Conservation (phyloP, 2,888 invertebrate genomes). For the Drosophila testacea region DNA sequence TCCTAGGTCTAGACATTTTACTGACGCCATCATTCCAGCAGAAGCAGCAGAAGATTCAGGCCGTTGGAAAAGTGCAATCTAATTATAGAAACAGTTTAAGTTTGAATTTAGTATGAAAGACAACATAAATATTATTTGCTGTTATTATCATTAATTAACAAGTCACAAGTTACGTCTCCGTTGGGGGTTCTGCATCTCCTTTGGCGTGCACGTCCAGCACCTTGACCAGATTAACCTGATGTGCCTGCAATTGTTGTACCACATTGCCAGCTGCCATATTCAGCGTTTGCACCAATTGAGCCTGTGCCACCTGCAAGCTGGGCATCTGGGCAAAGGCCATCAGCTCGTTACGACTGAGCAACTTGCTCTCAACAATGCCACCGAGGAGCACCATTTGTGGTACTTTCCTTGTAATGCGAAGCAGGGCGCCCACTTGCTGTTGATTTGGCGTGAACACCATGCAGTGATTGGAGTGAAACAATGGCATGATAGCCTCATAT, state of each 20-base stretch:
- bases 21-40: conserved; percentile 82
- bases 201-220: conserved; percentile 88
- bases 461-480: conserved; percentile 88
- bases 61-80: conserved; percentile 76
- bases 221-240: conserved; percentile 89
- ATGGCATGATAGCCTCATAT: conserved; percentile 88
- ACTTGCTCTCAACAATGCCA: conserved; percentile 90
- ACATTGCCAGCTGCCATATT: conserved; percentile 88
- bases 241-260: conserved; percentile 89
- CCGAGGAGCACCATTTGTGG: conserved; percentile 91
- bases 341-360: conserved; percentile 90
- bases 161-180: conserved; percentile 36
- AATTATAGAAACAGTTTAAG: conserved; percentile 53
- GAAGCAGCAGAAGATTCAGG: conserved; percentile 73
- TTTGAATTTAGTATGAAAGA: conserved; percentile 66
- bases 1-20: conserved; percentile 59
- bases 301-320: conserved; percentile 88
- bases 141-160: conserved; percentile 44
- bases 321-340: conserved; percentile 88
- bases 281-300: conserved; percentile 89
- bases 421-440: conserved; percentile 87
- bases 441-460: conserved; percentile 90
- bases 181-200: conserved; percentile 25
- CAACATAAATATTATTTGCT: conserved; percentile 57
- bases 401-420: conserved; percentile 89